Percentiles rank a stretch among this genome's conserved stretches.
Conservation (phyloP, 2,113 vertebrate species). For the Leuciscus idus region DNA sequence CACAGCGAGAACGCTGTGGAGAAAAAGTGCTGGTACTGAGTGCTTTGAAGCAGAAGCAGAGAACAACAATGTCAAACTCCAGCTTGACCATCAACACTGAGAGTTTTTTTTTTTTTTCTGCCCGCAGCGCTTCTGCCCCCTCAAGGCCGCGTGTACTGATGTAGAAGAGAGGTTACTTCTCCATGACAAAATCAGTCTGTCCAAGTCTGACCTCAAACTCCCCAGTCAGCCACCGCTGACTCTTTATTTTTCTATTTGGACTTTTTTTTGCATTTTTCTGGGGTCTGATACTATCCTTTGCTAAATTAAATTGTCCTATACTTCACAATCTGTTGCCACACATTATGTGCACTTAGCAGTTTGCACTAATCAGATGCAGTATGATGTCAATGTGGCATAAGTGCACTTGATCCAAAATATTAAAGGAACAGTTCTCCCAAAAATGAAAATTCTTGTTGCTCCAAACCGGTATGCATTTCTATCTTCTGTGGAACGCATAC, state of each 20-base stretch:
- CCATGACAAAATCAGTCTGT: slow-evolving; percentile 14
- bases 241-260: not conserved
- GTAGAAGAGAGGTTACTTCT: slow-evolving; percentile 37
- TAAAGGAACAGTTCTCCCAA: not conserved
- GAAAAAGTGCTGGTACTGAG: slow-evolving; percentile 25
- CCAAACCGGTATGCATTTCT: not conserved
- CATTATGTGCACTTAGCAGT: not conserved
- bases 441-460: not conserved
- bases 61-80: slow-evolving; percentile 25
- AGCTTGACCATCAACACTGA: not conserved
- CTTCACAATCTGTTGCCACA: not conserved
- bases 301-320: not conserved
- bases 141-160: slow-evolving; percentile 33
- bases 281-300: not conserved
- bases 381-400: not conserved
- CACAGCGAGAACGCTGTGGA: not conserved
- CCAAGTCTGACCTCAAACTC: not conserved
- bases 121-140: slow-evolving; percentile 36
- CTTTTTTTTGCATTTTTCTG: not conserved
- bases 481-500: not conserved
- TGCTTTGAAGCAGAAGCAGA: slow-evolving; percentile 22
- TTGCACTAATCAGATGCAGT: not conserved
- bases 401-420: not conserved
- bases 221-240: too few species aligned
- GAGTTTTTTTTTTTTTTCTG: not conserved